Conservation (phyloP, 1,140 invertebrate species). For the Calliphora vicina region DNA sequence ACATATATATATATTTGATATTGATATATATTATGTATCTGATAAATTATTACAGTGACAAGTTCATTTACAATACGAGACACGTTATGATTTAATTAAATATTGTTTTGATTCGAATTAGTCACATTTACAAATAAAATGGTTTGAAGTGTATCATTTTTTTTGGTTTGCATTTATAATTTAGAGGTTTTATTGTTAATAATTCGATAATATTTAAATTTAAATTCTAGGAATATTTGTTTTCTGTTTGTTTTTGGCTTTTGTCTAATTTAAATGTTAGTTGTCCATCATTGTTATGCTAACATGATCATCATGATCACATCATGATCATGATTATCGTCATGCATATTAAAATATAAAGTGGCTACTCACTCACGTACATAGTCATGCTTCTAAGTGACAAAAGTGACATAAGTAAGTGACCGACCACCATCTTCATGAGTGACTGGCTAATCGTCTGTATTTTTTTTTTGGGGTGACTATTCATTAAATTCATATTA, state of each 20-base stretch:
- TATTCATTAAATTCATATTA: background rate
- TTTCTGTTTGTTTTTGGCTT: background rate
- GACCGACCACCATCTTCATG: background rate
- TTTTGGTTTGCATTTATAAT: too few relatives aligned
- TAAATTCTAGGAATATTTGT: background rate
- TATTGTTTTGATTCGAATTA: background rate
- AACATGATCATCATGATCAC: background rate
- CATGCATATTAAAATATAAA: background rate
- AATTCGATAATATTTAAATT: background rate
- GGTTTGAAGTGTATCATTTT: background rate
- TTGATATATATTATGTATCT: too few relatives aligned
- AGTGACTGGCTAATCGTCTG: background rate
- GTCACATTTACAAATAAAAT: background rate
- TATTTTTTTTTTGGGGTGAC: background rate
- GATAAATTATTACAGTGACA: too few relatives aligned
- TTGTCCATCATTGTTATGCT: conserved; percentile 3
- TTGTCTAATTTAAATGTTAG: background rate
- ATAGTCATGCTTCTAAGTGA: too few relatives aligned
- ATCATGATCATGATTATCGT: background rate
- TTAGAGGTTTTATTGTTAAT: background rate
- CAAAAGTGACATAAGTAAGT: background rate
- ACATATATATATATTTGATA: background rate
- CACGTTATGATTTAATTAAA: background rate
- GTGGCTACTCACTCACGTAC: too few relatives aligned
- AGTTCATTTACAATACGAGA: background rate